Evolutionary conservation across 2,888 invertebrate species (phyloP).

Genomic region (Stramonita haemastoma): DNA sequence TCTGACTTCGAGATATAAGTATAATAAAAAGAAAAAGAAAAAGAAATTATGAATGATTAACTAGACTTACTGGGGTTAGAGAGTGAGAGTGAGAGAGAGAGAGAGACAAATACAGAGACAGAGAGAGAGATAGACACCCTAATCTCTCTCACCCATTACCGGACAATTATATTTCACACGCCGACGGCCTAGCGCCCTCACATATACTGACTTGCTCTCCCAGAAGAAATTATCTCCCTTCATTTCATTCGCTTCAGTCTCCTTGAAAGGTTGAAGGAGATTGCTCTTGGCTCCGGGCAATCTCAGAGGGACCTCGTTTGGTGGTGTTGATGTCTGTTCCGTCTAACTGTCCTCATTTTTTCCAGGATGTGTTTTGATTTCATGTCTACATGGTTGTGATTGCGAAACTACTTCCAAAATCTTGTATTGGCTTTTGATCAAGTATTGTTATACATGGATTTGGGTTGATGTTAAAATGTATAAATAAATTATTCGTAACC

Average conservation of each 20-base stretch:
- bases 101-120: neutral
- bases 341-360: neutral
- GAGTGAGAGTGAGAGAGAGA: neutral
- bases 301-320: neutral
- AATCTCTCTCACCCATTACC: conserved; percentile 4
- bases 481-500: too few relatives aligned
- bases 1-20: too few relatives aligned
- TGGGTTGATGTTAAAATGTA: too few relatives aligned
- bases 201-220: neutral
- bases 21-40: too few relatives aligned
- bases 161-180: conserved; percentile 12
- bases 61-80: too few relatives aligned
- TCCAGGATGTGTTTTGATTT: too few relatives aligned
- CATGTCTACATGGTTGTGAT: too few relatives aligned
- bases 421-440: too few relatives aligned
- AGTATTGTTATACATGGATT: too few relatives aligned
- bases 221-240: conserved; percentile 19
- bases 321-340: neutral
- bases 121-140: neutral
- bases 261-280: neutral
- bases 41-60: too few relatives aligned
- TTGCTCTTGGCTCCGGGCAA: neutral
- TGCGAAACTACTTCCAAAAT: too few relatives aligned
- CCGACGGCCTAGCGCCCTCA: neutral
- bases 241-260: conserved; percentile 14